Percentiles rank a stretch among this genome's conserved stretches.
These are phyloP conservation scores for Centrocercus urophasianus DNA, from an alignment of 2,113 vertebrate genomes.

Conservation along the genomic window DNA sequence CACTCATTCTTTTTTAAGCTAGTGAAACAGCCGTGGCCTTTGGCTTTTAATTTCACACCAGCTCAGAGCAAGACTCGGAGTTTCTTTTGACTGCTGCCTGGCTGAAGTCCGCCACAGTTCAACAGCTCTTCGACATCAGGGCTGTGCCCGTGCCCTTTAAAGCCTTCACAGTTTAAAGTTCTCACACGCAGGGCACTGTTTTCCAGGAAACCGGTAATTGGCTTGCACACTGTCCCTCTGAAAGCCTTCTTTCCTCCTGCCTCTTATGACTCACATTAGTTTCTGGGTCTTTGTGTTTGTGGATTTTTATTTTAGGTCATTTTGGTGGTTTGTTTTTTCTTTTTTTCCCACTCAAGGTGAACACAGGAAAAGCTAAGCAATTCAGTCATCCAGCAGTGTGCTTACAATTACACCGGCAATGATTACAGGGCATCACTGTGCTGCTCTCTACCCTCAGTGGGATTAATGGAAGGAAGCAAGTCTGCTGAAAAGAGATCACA, in stretches of 20 bases:
- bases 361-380: background rate
- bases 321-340: background rate
- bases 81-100: background rate
- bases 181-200: background rate
- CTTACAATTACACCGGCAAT: background rate
- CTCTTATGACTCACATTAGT: background rate
- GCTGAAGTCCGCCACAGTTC: background rate
- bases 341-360: background rate
- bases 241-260: background rate
- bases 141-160: background rate
- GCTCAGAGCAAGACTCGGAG: background rate
- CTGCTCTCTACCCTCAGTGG: background rate
- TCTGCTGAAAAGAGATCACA: background rate
- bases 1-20: background rate
- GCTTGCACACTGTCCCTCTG: background rate
- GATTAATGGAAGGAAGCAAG: background rate
- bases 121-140: background rate
- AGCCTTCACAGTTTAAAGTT: background rate
- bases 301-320: background rate
- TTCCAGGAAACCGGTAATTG: background rate
- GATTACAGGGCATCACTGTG: background rate
- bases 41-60: conserved; percentile 1
- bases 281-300: background rate
- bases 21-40: background rate
- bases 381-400: background rate